Evolutionary conservation across 2,888 invertebrate species (phyloP).

Genomic region (Fragum fragum): DNA sequence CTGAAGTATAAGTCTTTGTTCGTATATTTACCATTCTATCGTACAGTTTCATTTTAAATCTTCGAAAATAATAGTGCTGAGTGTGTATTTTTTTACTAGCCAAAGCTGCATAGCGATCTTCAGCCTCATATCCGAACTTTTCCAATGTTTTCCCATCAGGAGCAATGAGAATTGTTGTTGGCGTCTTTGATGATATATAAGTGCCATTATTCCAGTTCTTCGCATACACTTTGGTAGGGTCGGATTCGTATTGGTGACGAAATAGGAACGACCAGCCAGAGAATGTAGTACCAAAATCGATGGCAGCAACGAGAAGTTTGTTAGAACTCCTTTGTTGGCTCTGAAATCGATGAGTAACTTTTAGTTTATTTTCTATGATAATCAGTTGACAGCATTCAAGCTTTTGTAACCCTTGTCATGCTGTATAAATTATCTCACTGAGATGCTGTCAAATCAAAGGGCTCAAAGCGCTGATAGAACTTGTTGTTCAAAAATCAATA

Average conservation of each 20-base stretch:
- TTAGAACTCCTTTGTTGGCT: conserved; percentile 2
- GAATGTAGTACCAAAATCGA: conserved; percentile 31
- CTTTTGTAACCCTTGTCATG: too few species aligned
- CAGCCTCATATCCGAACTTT: conserved; percentile 31
- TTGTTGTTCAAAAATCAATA: too few species aligned
- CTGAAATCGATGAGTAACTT: neutral
- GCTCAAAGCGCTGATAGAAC: too few species aligned
- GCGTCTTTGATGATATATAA: conserved; percentile 32
- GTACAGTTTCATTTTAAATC: conserved; percentile 37
- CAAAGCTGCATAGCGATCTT: conserved; percentile 19
- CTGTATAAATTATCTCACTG: too few species aligned
- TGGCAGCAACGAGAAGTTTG: conserved; percentile 1
- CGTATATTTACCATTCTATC: conserved; percentile 13
- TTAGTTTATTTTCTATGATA: too few species aligned
- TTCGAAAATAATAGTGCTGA: conserved; percentile 24
- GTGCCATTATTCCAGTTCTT: conserved; percentile 36
- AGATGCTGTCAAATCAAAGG: too few species aligned
- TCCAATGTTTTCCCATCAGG: conserved; percentile 23
- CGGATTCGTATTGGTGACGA: conserved; percentile 22
- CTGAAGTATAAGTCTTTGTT: too few species aligned
- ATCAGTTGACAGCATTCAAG: too few species aligned
- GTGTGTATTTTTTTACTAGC: neutral
- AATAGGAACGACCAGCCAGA: conserved; percentile 37
- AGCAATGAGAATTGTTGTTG: conserved; percentile 30
- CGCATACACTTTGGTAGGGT: conserved; percentile 24